These are phyloP conservation scores for Tenthredo amoena DNA, from an alignment of 2,888 invertebrate species.

Conservation along the genomic window DNA sequence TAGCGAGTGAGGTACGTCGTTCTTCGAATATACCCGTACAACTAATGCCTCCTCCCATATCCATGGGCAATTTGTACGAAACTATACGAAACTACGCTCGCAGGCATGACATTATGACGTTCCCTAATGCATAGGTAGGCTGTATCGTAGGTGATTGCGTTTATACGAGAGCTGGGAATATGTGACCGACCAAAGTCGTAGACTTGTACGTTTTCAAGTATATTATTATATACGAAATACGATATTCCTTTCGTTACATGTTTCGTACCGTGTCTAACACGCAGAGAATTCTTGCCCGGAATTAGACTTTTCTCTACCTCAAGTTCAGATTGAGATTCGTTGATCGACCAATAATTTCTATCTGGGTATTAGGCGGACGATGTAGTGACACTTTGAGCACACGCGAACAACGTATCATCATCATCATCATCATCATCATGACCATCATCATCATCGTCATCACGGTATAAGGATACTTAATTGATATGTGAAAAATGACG, in stretches of 20 bases:
- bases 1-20: not conserved
- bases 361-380: not conserved
- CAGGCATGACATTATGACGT: not conserved
- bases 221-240: not conserved
- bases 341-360: not conserved
- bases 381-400: not conserved
- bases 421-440: not conserved
- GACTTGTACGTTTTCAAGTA: not conserved
- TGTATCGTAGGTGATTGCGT: not conserved
- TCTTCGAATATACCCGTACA: not conserved
- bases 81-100: conserved; percentile 1
- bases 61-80: not conserved
- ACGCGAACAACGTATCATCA: not conserved
- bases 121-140: not conserved
- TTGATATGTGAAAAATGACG: not conserved
- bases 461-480: not conserved
- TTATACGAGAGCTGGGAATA: not conserved
- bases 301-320: not conserved
- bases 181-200: not conserved
- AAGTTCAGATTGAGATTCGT: not conserved
- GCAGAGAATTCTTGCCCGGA: not conserved
- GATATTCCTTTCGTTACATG: no score
- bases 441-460: not conserved
- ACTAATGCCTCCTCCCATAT: not conserved
- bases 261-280: not conserved